Base-by-base conservation (phyloP, 2,888 invertebrate species). In the Tryphoninae sp. region DNA sequence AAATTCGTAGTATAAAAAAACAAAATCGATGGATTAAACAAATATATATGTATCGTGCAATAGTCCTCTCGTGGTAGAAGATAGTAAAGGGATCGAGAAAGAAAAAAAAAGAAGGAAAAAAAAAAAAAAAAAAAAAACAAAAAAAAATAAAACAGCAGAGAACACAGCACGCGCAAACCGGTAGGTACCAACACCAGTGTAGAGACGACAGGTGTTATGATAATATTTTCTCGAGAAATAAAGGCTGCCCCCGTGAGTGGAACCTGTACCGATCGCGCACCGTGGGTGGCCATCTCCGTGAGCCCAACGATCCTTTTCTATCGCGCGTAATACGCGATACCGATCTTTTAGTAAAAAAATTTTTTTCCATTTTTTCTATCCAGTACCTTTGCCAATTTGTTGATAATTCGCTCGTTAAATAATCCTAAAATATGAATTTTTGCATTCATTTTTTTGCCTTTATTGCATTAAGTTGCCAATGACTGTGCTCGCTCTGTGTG, bases 171-270 rank as follows among this genome's bases (percentile, higher is more conserved):
- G 73, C 78, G 80, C 74, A 83, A 85, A 84, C 85, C 84, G 81
- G 82, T 85, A 80, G 84, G 85, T 82, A 87, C 84, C 82, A 85
- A 84, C 82, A 84, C 88, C 83, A 84, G 85, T 78, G 83, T 84
- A 85, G 82, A 62, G 83, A 85, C 84, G 87, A 84, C 80, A 85
- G 86, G 87, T 87, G 88, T 87, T 88, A 86, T 86, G 87, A 89
- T 88, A 89, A 89, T 89, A 89, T 89, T 89, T 89, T 89, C 89
- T 89, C 87, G 88, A 86, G 89, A 89, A 89, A 89, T 89, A 89
- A 87, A 87, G 85, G 87, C 89, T 88, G 88, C 89, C 88, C 87
- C 84, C 83, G 59, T 16, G 49, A 79, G 33, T 33, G 33, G 78
- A 76, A 81, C 80, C 80, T 74, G 65, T 42, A 33, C 79, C 75